Conservation (phyloP, 2,797 vertebrate genomes). For the Bryconaethiops microstoma region DNA sequence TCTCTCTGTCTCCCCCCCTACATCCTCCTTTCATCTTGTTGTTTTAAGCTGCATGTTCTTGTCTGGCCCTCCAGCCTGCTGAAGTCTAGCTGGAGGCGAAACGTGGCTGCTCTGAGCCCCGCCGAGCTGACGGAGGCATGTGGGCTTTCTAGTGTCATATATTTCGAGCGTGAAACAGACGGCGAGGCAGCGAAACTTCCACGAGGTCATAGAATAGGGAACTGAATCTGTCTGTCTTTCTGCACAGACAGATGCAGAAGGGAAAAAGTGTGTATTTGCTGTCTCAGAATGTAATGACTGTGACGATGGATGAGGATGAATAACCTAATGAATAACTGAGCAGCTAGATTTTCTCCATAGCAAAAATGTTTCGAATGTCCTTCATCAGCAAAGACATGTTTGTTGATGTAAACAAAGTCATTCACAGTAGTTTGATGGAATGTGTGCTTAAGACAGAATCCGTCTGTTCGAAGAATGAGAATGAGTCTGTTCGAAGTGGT, state of each 20-base stretch:
- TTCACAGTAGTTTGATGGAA: too few species aligned
- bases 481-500: too few species aligned
- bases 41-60: not conserved
- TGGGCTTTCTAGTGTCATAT: slow-evolving; percentile 16
- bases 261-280: not conserved
- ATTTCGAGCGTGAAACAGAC: not conserved
- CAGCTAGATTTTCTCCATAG: not conserved
- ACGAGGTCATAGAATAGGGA: slow-evolving; percentile 22
- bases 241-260: not conserved
- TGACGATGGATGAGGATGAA: not conserved
- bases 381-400: too few species aligned
- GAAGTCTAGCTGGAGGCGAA: not conserved
- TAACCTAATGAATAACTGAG: not conserved
- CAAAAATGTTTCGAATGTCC: too few species aligned
- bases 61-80: slow-evolving; percentile 13
- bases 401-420: too few species aligned
- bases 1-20: not conserved
- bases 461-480: too few species aligned
- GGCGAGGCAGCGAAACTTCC: slow-evolving; percentile 16
- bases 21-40: slow-evolving; percentile 7
- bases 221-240: slow-evolving; percentile 14
- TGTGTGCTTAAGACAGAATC: too few species aligned
- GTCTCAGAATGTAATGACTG: not conserved
- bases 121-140: not conserved
- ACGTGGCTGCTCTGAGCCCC: not conserved